Base-by-base conservation (phyloP, 2,797 vertebrate genomes). In the Acipenser transmontanus region DNA sequence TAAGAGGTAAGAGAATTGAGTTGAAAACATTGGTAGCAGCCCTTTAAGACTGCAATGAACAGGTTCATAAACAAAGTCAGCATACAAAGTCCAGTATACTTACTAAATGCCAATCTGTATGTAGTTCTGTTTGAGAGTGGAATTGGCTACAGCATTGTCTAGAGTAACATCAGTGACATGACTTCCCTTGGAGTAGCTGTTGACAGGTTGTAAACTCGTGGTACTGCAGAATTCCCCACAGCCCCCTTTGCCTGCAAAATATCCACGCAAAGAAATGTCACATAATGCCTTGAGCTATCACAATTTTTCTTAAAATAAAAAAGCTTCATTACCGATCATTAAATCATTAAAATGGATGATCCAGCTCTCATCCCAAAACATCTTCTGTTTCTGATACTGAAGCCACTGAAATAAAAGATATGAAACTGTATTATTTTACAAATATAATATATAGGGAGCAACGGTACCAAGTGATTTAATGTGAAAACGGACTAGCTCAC, bases 301-400 rank as follows among this genome's bases (percentile, higher is more conserved):
- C 51, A 52, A 17, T 51, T 14, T 13, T 57, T 56, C 49, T 49
- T n/a, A 13, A 60, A 60, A 10, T 10, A 14, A 11, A 61, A 6
- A 7, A 51, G n/a, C 8, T 52, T 60, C 4, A 10, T 73, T 83
- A 91, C 90, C 86, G 76, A 89, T 87, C 65, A 87, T 74, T 65
- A 89, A 84, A 68, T 75, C 84, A 63, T 88, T 92, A 73, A 89
- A 86, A 72, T 76, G 84, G 70, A 90, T 86, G 69, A 91, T 89
- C 90, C 90, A 92, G 74, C 88, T 91, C 76, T 92, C 89, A 68
- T 91, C 89, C 88, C 89, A 91, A 73, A 92, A 85, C 88, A 91
- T 88, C 80, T 86, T 90, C 77, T 87, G 88, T 77, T 92, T 92
- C 74, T 92, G 89, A 76, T 91, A 92, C 72, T 91, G 88, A 59